Evolutionary conservation across 2,113 vertebrate genomes (phyloP), one percentile per base, ranked within the genome.

Genomic region (Heterotis niloticus): DNA sequence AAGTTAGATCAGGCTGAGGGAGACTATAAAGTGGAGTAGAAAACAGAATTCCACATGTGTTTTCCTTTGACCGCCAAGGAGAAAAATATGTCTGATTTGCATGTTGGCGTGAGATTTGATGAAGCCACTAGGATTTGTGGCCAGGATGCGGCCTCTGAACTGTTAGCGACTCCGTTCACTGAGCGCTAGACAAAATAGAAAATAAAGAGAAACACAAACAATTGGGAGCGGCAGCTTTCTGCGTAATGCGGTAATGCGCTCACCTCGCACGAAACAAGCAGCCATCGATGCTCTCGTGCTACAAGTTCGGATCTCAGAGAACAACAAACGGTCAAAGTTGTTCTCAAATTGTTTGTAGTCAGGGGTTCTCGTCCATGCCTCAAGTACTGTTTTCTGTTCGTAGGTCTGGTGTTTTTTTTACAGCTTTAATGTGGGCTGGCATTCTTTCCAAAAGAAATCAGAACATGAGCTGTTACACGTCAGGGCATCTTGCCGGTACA

Each of bases 171-270:
- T 14, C 24, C 12, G 28, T 54, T 20, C 44, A 73, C 23, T 24
- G 44, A 56, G 44, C 9, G 28, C 51, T 56, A 73, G 51, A 73
- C 54, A 28, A 57, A 75, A 57, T 23, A 60, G 23, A 20, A 59
- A 78, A 78, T 52, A 52, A 72, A 54, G 24, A 72, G 10, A 59
- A 69, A 68, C 29, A 69, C 65, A 68, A 57, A 68, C 54, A 68
- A 13, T 12, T 10, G 77, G 65, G 29, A 69, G 24, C n/a, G 44
- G 56, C 44, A 66, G 77, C 12, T 20, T 59, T 34, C 16, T 24
- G 23, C 29, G 24, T 24, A 68, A n/a, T 18, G 17, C 16, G 64
- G 44, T 69, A n/a, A n/a, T n/a, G n/a, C n/a, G n/a, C n/a, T 70
- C 54, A 70, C 23, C 26, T 78, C 28, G 13, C 10, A 44, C 65